These are phyloP conservation scores for Clupea harengus DNA, from an alignment of 2,113 vertebrate genomes.

Conservation along the genomic window DNA sequence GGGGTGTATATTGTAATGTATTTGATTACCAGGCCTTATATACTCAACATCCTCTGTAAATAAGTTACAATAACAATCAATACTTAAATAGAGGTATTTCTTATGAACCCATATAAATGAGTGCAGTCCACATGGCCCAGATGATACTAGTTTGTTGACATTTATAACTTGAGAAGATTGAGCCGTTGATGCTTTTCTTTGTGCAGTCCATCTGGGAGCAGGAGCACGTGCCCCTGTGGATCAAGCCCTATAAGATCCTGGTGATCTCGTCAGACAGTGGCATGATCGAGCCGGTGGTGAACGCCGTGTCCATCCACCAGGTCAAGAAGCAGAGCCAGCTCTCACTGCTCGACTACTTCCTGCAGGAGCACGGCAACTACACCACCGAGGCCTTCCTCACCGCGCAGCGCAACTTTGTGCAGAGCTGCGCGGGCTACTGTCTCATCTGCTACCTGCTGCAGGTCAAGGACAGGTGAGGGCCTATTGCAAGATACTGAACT, in stretches of 20 bases:
- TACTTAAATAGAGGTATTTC: not conserved
- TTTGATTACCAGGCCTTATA: not conserved
- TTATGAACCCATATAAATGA: not conserved
- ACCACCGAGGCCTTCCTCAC: constrained; percentile 88
- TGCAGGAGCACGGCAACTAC: constrained; percentile 85
- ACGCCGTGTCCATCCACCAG: constrained; percentile 93
- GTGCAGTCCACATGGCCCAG: not conserved
- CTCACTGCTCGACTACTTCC: constrained; percentile 88
- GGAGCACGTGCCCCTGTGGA: constrained; percentile 91
- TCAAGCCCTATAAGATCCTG: constrained; percentile 94
- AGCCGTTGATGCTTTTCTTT: not conserved
- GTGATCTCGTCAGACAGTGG: constrained; percentile 93
- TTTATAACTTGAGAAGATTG: not conserved
- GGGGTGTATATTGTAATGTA: not conserved
- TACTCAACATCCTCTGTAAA: not conserved
- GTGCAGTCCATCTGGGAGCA: constrained; percentile 87
- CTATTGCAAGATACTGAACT: too few relatives aligned
- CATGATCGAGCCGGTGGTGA: constrained; percentile 95
- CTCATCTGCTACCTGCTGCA: constrained; percentile 95
- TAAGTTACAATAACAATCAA: not conserved
- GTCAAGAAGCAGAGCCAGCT: constrained; percentile 96
- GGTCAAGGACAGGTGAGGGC: constrained; percentile 88
- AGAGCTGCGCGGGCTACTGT: constrained; percentile 91
- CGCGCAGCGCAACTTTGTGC: constrained; percentile 89
- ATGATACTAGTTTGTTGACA: not conserved